These are phyloP conservation scores for Phrynosoma platyrhinos DNA, from an alignment of 2,113 vertebrate species.

Conservation along the genomic window DNA sequence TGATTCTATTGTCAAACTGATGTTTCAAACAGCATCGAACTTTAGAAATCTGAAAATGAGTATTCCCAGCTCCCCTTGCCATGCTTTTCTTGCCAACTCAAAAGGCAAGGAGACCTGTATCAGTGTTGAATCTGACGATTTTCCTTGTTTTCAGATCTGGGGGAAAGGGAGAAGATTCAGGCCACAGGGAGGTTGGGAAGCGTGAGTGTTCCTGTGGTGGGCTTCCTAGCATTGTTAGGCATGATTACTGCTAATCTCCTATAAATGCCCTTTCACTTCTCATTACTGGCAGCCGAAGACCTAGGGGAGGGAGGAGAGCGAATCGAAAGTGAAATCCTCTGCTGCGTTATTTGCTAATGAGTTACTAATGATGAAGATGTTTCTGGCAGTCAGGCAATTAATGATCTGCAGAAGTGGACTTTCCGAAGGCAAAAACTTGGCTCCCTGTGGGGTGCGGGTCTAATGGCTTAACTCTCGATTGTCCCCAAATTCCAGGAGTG, in stretches of 20 bases:
- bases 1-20: not conserved
- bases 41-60: constrained; percentile 48
- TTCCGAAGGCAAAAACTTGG: accelerated
- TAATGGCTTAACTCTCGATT: not conserved
- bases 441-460: accelerated
- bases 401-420: constrained; percentile 7
- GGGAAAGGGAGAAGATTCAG: constrained; percentile 23
- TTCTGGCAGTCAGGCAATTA: constrained; percentile 43
- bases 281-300: constrained; percentile 11
- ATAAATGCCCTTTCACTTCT: constrained; percentile 28
- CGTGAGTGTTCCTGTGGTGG: not conserved
- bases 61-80: constrained; percentile 28
- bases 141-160: constrained; percentile 46
- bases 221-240: not conserved
- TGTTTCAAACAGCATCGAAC: not conserved
- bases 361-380: constrained; percentile 44
- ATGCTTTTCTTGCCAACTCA: constrained; percentile 27
- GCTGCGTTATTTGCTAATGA: constrained; percentile 37
- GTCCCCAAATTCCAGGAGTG: constrained; percentile 34
- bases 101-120: constrained; percentile 10
- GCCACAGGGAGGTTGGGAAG: constrained; percentile 5
- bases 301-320: not conserved
- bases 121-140: constrained; percentile 49
- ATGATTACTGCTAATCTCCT: constrained; percentile 37
- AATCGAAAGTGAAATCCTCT: constrained; percentile 51